Percentiles rank a stretch among this genome's conserved stretches.
These are phyloP conservation scores for Alaudala cheleensis DNA, from an alignment of 2,113 vertebrate genomes.

Conservation along the genomic window DNA sequence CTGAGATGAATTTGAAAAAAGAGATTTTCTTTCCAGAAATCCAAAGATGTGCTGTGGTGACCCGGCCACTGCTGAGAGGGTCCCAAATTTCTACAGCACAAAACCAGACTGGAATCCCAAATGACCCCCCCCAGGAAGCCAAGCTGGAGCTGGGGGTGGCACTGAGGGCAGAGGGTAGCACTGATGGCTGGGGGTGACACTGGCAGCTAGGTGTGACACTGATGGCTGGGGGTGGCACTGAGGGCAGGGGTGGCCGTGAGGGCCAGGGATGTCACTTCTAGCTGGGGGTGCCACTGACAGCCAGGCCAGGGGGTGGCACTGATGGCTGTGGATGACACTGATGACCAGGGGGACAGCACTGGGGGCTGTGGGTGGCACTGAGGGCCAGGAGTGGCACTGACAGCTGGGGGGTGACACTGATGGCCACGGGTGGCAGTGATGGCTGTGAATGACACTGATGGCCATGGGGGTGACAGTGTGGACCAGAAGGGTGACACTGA, in stretches of 20 bases:
- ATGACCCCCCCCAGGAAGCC: fast-evolving
- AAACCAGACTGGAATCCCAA: not conserved
- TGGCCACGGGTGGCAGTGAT: fast-evolving
- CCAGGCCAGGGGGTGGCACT: not conserved
- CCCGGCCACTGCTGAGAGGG: not conserved
- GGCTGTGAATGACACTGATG: not conserved
- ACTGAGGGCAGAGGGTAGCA: fast-evolving
- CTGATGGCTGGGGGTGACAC: fast-evolving
- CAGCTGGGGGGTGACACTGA: not conserved
- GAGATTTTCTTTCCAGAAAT: not conserved
- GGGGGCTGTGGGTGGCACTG: not conserved
- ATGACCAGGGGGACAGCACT: not conserved
- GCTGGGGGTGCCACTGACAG: not conserved
- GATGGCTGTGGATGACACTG: not conserved
- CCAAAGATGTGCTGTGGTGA: fast-evolving
- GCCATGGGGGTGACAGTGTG: not conserved
- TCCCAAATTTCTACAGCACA: not conserved
- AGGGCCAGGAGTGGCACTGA: not conserved
- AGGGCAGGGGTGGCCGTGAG: not conserved
- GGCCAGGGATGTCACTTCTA: no score
- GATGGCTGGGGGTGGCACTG: fast-evolving
- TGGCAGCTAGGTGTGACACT: not conserved
- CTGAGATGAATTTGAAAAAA: not conserved
- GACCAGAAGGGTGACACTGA: not conserved
- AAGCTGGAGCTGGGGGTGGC: not conserved